Evolutionary conservation across 2,113 vertebrate genomes (phyloP).

Genomic region (Leptobrachium leishanense): DNA sequence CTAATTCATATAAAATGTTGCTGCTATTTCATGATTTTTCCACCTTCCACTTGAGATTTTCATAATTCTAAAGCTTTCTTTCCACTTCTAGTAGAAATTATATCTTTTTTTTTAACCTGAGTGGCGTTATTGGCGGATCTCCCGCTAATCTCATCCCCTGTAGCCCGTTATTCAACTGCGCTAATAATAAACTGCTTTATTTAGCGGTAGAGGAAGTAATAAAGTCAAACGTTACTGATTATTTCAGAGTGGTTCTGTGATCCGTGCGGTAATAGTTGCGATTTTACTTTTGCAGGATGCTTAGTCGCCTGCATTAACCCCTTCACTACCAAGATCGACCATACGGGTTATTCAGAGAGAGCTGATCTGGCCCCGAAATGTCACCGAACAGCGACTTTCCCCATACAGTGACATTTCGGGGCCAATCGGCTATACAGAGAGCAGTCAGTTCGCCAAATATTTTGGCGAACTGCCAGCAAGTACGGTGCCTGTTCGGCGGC

Average conservation of each 20-base stretch:
- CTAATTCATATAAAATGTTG: neutral
- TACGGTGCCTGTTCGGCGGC: too few species aligned
- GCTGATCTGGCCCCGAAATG: too few species aligned
- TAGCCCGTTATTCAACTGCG: slow-evolving; percentile 2
- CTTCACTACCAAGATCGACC: too few species aligned
- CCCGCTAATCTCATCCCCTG: slow-evolving; percentile 11
- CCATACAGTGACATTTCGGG: too few species aligned
- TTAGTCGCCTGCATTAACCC: too few species aligned
- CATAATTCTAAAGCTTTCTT: slow-evolving; percentile 1
- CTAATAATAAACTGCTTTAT: slow-evolving; percentile 1
- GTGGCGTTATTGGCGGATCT: neutral
- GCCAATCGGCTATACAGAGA: too few species aligned
- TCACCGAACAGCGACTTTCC: too few species aligned
- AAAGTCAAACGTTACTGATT: neutral
- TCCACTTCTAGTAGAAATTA: neutral
- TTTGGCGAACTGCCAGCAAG: too few species aligned
- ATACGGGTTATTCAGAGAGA: too few species aligned
- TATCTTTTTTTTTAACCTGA: neutral
- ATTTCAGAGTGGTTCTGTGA: neutral
- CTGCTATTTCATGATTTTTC: neutral
- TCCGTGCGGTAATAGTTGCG: neutral
- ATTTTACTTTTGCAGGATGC: neutral
- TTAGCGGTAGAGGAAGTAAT: neutral
- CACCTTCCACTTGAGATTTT: neutral
- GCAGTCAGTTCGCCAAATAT: too few species aligned